Evolutionary conservation across 1,140 invertebrate species (phyloP).

Genomic region (Tetragnatha versicolor): DNA sequence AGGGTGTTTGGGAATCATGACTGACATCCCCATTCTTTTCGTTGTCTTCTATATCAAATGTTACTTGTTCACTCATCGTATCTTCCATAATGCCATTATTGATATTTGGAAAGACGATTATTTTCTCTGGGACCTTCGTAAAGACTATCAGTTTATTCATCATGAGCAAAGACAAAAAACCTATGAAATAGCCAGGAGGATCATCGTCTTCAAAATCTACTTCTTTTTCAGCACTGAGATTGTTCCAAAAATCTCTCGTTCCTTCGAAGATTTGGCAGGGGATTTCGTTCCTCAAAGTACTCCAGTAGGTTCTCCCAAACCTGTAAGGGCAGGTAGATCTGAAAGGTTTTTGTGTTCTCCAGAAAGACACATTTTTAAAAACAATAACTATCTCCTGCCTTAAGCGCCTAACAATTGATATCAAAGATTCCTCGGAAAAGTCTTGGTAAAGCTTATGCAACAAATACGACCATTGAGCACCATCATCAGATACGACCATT

Average conservation of each 20-base stretch:
- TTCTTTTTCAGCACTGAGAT: neutral
- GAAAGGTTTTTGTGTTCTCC: neutral
- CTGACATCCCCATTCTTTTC: neutral
- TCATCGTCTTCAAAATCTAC: conserved; percentile 47
- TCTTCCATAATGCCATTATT: neutral
- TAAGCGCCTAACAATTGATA: conserved; percentile 70
- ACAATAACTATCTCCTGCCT: conserved; percentile 69
- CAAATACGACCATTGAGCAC: conserved; percentile 71
- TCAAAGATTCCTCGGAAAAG: conserved; percentile 72
- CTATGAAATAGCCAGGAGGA: conserved; percentile 60
- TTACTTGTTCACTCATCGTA: neutral
- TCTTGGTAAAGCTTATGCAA: conserved; percentile 77
- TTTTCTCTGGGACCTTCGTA: conserved; percentile 70
- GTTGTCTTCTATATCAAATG: neutral
- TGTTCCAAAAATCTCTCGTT: conserved; percentile 1
- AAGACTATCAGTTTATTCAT: conserved; percentile 64
- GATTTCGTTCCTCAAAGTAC: conserved; percentile 37
- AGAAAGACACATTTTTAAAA: conserved; percentile 42
- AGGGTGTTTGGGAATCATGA: neutral
- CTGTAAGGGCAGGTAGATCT: conserved; percentile 58
- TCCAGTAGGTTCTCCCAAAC: conserved; percentile 49
- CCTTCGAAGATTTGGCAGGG: conserved; percentile 24
- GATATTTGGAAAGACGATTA: conserved; percentile 66
- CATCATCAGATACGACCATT: conserved; percentile 70
- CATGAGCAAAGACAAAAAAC: conserved; percentile 59